Evolutionary conservation across 2,113 vertebrate genomes (phyloP).

Genomic region (Cercocebus atys): DNA sequence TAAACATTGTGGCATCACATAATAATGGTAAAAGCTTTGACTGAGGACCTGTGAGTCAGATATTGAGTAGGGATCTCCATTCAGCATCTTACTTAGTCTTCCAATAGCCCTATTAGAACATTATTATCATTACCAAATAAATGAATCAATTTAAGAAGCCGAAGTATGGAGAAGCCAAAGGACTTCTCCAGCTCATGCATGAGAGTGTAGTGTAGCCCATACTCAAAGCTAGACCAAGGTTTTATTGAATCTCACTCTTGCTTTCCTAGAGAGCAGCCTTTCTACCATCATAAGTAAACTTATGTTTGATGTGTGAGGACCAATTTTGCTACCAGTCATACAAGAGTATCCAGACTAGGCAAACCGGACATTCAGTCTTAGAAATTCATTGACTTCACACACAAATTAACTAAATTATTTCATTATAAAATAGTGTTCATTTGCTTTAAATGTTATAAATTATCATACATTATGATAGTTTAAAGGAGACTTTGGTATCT

Average conservation of each 20-base stretch:
- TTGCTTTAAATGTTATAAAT: neutral
- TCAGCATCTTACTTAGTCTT: neutral
- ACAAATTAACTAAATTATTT: neutral
- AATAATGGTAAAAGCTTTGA: neutral
- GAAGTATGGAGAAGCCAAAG: neutral
- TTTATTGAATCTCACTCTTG: neutral
- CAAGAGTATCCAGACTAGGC: neutral
- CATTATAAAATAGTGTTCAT: neutral
- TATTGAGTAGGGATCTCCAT: neutral
- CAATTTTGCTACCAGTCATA: neutral
- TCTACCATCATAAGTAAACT: neutral
- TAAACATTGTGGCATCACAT: neutral
- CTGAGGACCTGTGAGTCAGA: neutral
- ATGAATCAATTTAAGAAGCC: neutral
- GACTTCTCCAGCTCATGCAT: neutral
- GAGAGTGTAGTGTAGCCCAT: neutral
- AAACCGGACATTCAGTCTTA: neutral
- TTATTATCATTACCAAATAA: too few relatives aligned
- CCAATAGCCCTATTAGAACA: neutral
- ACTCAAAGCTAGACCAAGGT: neutral
- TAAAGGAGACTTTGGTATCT: neutral
- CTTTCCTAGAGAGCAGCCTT: neutral
- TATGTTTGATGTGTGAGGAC: neutral
- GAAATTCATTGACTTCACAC: neutral
- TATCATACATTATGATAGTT: neutral